Conservation (phyloP, 2,888 invertebrate genomes). For the Isotomurus palustris region DNA sequence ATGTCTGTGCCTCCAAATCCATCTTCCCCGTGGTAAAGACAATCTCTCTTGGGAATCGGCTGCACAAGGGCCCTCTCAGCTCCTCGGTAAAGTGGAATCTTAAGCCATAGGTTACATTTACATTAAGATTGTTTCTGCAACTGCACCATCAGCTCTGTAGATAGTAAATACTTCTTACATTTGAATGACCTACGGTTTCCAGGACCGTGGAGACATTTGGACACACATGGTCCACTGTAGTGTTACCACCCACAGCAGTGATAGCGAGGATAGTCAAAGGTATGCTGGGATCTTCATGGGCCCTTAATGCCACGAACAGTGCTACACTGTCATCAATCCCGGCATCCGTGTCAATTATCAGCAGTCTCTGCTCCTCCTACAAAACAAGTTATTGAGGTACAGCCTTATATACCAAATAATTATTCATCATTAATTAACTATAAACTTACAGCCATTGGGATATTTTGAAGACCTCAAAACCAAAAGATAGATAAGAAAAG, state of each 20-base stretch:
- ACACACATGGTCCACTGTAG: slow-evolving; percentile 62
- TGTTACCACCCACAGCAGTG: slow-evolving; percentile 72
- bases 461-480: no score
- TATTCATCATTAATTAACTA: no score
- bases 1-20: slow-evolving; percentile 48
- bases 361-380: slow-evolving; percentile 14
- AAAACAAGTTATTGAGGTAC: no score
- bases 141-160: background rate
- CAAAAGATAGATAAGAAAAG: no score
- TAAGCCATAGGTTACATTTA: background rate
- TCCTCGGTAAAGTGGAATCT: slow-evolving; percentile 46
- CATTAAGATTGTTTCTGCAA: no score
- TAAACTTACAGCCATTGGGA: no score
- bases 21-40: slow-evolving; percentile 50
- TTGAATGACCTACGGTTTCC: slow-evolving; percentile 52
- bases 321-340: slow-evolving; percentile 65
- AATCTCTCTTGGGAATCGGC: background rate
- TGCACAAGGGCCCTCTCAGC: slow-evolving; percentile 34
- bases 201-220: slow-evolving; percentile 66
- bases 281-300: slow-evolving; percentile 50
- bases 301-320: slow-evolving; percentile 55
- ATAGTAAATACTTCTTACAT: slow-evolving; percentile 11
- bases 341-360: slow-evolving; percentile 61
- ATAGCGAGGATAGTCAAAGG: slow-evolving; percentile 61
- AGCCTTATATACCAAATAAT: no score